Conservation (phyloP, 35 echinoderm and acorn worm genomes). For the Diadema setosum region DNA sequence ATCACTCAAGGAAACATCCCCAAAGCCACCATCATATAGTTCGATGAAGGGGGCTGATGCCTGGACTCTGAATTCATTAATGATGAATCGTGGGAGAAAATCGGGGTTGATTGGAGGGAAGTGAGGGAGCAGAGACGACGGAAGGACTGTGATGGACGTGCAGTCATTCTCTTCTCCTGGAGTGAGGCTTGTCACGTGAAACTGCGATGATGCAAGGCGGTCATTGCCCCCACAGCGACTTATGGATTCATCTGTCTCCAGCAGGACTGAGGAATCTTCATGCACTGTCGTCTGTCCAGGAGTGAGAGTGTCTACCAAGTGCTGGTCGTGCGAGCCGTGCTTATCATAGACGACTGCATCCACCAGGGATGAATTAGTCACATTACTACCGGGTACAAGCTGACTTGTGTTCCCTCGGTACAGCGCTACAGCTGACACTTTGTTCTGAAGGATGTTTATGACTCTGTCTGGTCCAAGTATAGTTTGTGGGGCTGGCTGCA, state of each 20-base stretch:
- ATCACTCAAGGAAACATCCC: slow-evolving; percentile 33
- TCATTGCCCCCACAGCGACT: slow-evolving; percentile 75
- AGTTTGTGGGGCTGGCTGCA: slow-evolving; percentile 58
- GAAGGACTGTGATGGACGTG: background rate
- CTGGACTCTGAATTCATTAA: slow-evolving; percentile 70
- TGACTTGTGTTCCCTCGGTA: slow-evolving; percentile 35
- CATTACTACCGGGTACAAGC: slow-evolving; percentile 36
- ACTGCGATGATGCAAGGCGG: slow-evolving; percentile 50
- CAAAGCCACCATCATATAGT: slow-evolving; percentile 81
- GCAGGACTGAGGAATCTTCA: slow-evolving; percentile 42
- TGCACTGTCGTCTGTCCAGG: slow-evolving; percentile 62
- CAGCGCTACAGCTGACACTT: slow-evolving; percentile 71
- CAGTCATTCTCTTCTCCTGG: slow-evolving; percentile 53
- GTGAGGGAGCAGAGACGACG: background rate
- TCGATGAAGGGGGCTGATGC: slow-evolving; percentile 57
- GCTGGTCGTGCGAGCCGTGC: slow-evolving; percentile 8
- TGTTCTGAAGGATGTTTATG: slow-evolving; percentile 66
- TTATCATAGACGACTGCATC: slow-evolving; percentile 93
- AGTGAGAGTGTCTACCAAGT: slow-evolving; percentile 49
- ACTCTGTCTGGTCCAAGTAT: background rate
- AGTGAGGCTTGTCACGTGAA: background rate
- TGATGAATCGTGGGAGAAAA: slow-evolving; percentile 27
- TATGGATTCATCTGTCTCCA: slow-evolving; percentile 64
- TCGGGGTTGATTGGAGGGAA: background rate
- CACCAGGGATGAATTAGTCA: slow-evolving; percentile 55